Evolutionary conservation across 2,888 invertebrate genomes (phyloP).

Genomic region (Cosmopolites sordidus): DNA sequence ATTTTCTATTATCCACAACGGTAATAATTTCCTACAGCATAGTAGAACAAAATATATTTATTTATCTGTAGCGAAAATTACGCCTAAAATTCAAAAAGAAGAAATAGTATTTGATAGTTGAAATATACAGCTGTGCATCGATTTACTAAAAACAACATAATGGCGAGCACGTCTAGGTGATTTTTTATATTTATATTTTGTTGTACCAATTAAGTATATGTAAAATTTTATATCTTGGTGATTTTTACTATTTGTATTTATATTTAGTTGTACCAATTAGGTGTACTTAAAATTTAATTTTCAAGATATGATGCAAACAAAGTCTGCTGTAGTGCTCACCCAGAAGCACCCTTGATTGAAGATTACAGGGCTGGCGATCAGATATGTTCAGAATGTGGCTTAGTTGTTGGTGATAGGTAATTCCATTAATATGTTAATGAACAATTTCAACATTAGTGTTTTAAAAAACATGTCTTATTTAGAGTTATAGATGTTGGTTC

Average conservation of each 20-base stretch:
- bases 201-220: not conserved
- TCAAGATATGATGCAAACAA: conserved; percentile 66
- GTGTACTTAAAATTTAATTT: conserved; percentile 1
- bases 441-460: not conserved
- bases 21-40: too few relatives aligned
- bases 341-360: conserved; percentile 93
- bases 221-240: not conserved
- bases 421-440: too few relatives aligned
- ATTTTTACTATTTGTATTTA: not conserved
- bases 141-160: conserved; percentile 1
- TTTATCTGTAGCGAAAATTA: too few relatives aligned
- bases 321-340: conserved; percentile 90
- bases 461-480: conserved; percentile 20
- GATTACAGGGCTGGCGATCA: conserved; percentile 98
- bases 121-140: too few relatives aligned
- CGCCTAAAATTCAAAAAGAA: too few relatives aligned
- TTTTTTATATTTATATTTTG: not conserved
- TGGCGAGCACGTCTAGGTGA: conserved; percentile 15
- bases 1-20: too few relatives aligned
- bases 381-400: conserved; percentile 99
- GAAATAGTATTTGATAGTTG: too few relatives aligned
- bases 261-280: not conserved
- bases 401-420: conserved; percentile 97
- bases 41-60: too few relatives aligned
- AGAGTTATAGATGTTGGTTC: conserved; percentile 99